phyloP scores from a whole-genome alignment of 2,888 invertebrate genomes.

The Boloria selene region DNA sequence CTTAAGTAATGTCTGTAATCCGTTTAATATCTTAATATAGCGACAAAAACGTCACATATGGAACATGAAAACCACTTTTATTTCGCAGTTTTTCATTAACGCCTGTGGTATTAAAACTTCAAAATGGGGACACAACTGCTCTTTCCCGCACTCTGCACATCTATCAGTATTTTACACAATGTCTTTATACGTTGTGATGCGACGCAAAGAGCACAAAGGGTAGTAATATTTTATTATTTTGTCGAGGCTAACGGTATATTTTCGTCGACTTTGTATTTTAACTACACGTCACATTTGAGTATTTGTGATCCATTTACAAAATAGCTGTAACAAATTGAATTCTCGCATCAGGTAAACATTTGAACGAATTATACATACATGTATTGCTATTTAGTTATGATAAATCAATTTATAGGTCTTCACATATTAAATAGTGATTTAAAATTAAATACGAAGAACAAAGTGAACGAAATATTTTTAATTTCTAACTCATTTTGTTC shows the following conservation, averaged over 20 bases:
- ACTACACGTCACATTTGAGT: neutral
- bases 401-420: too few species aligned
- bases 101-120: slow-evolving; percentile 30
- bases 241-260: slow-evolving; percentile 7
- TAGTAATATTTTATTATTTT: slow-evolving; percentile 16
- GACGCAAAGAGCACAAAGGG: slow-evolving; percentile 18
- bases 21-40: slow-evolving; percentile 1
- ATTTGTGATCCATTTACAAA: too few species aligned
- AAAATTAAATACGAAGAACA: too few species aligned
- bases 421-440: too few species aligned
- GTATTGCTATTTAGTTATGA: too few species aligned
- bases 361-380: too few species aligned
- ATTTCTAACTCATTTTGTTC: too few species aligned
- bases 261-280: slow-evolving; percentile 3
- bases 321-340: too few species aligned
- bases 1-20: neutral
- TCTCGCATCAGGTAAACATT: too few species aligned
- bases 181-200: slow-evolving; percentile 14
- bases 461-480: too few species aligned
- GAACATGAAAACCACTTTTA: slow-evolving; percentile 20
- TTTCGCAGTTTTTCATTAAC: slow-evolving; percentile 30
- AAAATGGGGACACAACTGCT: slow-evolving; percentile 28
- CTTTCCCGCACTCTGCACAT: slow-evolving; percentile 20
- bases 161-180: slow-evolving; percentile 30
- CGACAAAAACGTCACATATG: slow-evolving; percentile 13